Percentiles rank a stretch among this genome's conserved stretches.
Evolutionary conservation across 1,140 invertebrate species (phyloP).

Genomic region (Bombus waltoni): DNA sequence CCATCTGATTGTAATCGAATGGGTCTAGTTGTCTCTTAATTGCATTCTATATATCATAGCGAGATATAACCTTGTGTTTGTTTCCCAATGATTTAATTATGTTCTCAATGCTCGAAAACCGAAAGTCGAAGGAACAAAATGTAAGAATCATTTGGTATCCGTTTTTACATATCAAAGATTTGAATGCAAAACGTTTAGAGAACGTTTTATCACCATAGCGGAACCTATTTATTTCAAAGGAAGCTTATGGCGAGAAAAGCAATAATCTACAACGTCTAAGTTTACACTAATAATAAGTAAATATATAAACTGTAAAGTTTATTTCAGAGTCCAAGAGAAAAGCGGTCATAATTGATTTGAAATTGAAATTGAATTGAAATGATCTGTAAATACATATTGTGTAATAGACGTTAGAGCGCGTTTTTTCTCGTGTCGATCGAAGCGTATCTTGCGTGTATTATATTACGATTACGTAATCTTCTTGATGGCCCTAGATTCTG

Average conservation of each 20-base stretch:
- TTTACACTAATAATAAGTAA: no score
- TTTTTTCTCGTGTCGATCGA: neutral
- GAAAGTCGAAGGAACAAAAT: neutral
- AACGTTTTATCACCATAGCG: constrained; percentile 8
- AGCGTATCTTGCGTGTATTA: neutral
- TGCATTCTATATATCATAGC: neutral
- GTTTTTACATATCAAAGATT: constrained; percentile 51
- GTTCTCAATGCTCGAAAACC: neutral
- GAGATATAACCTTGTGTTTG: neutral
- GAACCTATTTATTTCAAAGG: constrained; percentile 36
- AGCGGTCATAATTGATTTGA: neutral
- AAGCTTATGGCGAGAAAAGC: neutral
- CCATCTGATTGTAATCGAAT: neutral
- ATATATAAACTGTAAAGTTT: neutral
- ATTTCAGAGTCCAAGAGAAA: neutral
- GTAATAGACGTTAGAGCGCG: no score
- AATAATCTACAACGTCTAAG: neutral
- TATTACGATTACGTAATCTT: neutral
- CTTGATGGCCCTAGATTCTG: neutral
- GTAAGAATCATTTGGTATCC: constrained; percentile 36
- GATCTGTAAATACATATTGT: neutral
- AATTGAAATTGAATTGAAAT: neutral
- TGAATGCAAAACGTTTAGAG: constrained; percentile 18
- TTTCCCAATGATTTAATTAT: neutral
- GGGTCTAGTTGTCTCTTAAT: neutral